Percentiles rank a stretch among this genome's conserved stretches.
phyloP scores from a whole-genome alignment of 2,797 vertebrate species.

The Margarornis squamiger region DNA sequence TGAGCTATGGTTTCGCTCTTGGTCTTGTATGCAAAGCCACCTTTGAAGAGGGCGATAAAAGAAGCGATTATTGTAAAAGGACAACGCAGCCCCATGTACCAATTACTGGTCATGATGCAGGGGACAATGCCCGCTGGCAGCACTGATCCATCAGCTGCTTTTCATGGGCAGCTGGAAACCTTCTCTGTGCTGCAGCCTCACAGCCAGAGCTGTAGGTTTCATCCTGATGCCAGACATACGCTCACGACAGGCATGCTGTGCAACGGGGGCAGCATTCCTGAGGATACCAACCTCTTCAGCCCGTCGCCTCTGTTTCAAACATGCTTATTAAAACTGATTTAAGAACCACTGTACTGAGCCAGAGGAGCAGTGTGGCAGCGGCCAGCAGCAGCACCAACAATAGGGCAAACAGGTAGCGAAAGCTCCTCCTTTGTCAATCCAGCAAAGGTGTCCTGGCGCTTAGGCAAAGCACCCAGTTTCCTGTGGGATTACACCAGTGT shows the following conservation, averaged over 20 bases:
- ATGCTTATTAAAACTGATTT: not conserved
- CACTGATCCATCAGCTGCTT: not conserved
- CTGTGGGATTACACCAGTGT: not conserved
- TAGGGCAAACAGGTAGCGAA: not conserved
- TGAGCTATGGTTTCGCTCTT: constrained; percentile 36
- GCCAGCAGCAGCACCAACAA: not conserved
- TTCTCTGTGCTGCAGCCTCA: not conserved
- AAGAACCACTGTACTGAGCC: not conserved
- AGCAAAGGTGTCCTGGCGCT: not conserved
- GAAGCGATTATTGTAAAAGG: not conserved
- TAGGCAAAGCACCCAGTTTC: not conserved
- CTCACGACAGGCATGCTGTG: not conserved
- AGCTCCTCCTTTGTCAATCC: not conserved
- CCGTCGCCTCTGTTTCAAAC: not conserved
- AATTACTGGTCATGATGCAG: not conserved
- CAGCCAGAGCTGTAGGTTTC: not conserved
- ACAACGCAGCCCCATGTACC: not conserved
- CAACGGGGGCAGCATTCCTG: accelerated
- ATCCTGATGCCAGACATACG: accelerated
- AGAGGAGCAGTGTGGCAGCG: not conserved
- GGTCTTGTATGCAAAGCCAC: constrained; percentile 40
- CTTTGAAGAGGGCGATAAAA: constrained; percentile 39
- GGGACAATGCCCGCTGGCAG: not conserved
- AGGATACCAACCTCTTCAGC: not conserved
- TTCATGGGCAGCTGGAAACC: not conserved